Percentiles rank a stretch among this genome's conserved stretches.
These are phyloP conservation scores for Cyphomyrus plagiostoma DNA, from an alignment of 2,113 vertebrate species.

Conservation along the genomic window DNA sequence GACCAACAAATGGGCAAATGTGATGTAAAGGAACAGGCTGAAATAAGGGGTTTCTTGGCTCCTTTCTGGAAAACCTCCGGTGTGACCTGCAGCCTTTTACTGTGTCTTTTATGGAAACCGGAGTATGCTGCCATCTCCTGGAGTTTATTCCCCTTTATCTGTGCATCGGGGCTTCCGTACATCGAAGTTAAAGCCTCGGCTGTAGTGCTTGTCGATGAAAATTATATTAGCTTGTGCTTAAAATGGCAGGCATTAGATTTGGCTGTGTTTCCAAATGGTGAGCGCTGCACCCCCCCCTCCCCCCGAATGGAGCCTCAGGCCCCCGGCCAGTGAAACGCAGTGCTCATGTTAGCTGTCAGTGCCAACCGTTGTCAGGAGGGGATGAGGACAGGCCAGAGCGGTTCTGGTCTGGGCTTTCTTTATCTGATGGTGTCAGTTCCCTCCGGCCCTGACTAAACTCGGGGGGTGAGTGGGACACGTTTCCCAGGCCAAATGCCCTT, in stretches of 20 bases:
- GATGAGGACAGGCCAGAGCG: neutral
- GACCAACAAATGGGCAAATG: neutral
- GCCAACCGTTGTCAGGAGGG: slow-evolving; percentile 13
- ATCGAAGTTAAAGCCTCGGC: neutral
- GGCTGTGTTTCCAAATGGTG: neutral
- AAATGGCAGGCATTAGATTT: neutral
- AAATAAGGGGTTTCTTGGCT: neutral
- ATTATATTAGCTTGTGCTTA: neutral
- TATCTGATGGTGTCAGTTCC: neutral
- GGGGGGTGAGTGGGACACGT: neutral
- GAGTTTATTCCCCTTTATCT: neutral
- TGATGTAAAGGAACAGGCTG: neutral
- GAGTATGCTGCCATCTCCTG: neutral
- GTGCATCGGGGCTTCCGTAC: neutral
- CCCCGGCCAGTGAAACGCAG: neutral
- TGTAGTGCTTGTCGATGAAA: neutral
- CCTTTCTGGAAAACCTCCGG: neutral
- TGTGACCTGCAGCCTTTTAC: neutral
- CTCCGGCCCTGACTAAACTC: neutral
- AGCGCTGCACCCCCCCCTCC: neutral
- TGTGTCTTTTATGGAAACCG: neutral
- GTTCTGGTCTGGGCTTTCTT: neutral
- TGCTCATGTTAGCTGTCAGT: slow-evolving; percentile 12
- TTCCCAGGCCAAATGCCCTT: neutral
- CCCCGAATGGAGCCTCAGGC: neutral